Evolutionary conservation across 2,797 vertebrate species (phyloP).

Genomic region (Linurgus olivaceus): DNA sequence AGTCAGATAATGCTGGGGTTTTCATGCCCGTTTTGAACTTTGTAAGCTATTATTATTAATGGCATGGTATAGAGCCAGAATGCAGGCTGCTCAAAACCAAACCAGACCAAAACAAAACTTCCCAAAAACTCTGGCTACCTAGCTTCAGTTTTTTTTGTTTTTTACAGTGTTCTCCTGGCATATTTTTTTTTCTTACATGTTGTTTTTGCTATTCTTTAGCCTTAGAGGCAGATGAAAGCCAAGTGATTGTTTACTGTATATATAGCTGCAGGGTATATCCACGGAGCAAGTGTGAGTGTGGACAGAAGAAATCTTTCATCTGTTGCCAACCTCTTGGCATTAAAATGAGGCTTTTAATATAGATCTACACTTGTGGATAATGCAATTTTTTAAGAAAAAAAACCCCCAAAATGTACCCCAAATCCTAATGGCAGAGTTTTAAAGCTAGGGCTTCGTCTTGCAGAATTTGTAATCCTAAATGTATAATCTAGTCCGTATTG

Average conservation of each 20-base stretch:
- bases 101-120: background rate
- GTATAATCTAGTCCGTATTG: background rate
- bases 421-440: background rate
- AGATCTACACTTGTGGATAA: background rate
- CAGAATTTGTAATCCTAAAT: background rate
- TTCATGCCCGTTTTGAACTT: background rate
- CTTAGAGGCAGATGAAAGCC: background rate
- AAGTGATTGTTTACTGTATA: background rate
- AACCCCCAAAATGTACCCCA: accelerated
- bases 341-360: background rate
- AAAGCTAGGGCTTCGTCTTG: background rate
- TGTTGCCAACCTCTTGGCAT: background rate
- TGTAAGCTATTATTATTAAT: background rate
- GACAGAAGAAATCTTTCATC: background rate
- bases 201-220: background rate
- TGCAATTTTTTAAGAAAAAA: background rate
- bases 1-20: background rate
- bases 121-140: background rate
- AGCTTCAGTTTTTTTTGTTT: background rate
- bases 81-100: background rate
- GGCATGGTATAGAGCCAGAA: background rate
- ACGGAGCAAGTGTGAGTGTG: background rate
- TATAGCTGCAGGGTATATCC: background rate
- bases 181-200: background rate
- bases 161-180: background rate